Base-by-base conservation (phyloP, 2,113 vertebrate species). In the Myotis brandtii region DNA sequence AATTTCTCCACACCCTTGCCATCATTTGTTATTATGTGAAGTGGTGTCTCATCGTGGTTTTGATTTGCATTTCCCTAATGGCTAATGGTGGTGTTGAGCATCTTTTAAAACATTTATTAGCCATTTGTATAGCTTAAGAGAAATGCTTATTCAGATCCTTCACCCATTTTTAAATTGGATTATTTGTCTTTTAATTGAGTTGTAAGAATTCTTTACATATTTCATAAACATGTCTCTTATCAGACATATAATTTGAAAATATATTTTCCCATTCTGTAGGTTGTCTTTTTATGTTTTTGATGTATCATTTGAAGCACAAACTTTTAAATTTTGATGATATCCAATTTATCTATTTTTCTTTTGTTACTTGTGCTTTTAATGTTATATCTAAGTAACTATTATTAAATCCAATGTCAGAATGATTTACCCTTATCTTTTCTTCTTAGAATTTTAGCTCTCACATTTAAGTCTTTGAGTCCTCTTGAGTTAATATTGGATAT, bases 231-330 rank as follows among this genome's bases (percentile, higher is more conserved):
- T 59, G 56, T 59, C 56, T 23, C 56, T 59, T 59, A 59, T 59
- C 56, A 25, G 56, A 59, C 56, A 59, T 25, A 25, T 10, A 59
- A 25, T 59, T 59, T 10, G 25, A 59, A 59, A 59, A 59, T 59
- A 25, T 59, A 59, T 75, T 95, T 95, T 95, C 20, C 5, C 27
- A 86, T 48, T 88, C 66, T 76, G 17, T 90, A 72, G 20, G 18
- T 30, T n/a, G n/a, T 73, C 27, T 93, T 89, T 91, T 94, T 66
- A 95, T 75, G 86, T 77, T 77, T 80, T 86, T 92, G 27, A 91
- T 94, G 46, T 90, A 79, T 40, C 20, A 20, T 89, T 88, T 70
- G 73, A 95, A 95, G 54, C 37, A 97, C 12, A 91, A 43, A 56
- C 37, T 70, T 77, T 82, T 32, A 62, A 72, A 73, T 75, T 92